Base-by-base conservation (phyloP, 2,113 vertebrate species). In the Stegastes partitus region DNA sequence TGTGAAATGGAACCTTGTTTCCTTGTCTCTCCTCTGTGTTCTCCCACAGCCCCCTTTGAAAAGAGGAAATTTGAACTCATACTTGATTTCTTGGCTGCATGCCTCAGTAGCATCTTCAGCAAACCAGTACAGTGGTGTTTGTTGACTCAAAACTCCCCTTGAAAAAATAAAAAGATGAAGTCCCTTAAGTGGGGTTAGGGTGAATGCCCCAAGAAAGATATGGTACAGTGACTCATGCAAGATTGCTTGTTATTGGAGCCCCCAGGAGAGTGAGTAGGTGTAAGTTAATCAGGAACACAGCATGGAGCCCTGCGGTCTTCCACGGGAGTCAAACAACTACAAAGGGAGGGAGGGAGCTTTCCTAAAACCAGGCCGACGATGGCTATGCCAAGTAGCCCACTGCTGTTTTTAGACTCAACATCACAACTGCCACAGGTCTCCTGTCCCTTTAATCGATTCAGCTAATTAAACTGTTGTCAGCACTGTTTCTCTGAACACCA, bases 231-330 rank as follows among this genome's bases (percentile, higher is more conserved):
- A 93, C 84, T 93, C 91, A 92, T 83, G 81, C 66, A 73, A 80
- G 67, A 74, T 73, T 64, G 61, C 79, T 83, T 81, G 90, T 81
- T 74, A 89, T 90, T 80, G 77, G 90, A 91, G 80, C 64, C 88
- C 83, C 71, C 70, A 54, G 56, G 81, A 87, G 88, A 89, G 86
- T 71, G 85, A 90, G 91, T 88, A 91, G 93, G 93, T 93, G 90
- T 92, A 90, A 93, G 90, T 90, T 94, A 93, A 94, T 95, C 91
- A 92, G 89, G 87, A 93, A 90, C 89, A 91, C 91, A 91, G 91
- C 84, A 84, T 50, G 63, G 80, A 90, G 85, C 74, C 31, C 86
- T 93, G 93, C 19, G 90, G 91, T 90, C 77, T 71, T 90, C 86
- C 84, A 79, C 54, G 63, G 82, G 79, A 90, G 84, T 90, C 79